Evolutionary conservation across 2,113 vertebrate genomes (phyloP).

Genomic region (Barbus barbus): DNA sequence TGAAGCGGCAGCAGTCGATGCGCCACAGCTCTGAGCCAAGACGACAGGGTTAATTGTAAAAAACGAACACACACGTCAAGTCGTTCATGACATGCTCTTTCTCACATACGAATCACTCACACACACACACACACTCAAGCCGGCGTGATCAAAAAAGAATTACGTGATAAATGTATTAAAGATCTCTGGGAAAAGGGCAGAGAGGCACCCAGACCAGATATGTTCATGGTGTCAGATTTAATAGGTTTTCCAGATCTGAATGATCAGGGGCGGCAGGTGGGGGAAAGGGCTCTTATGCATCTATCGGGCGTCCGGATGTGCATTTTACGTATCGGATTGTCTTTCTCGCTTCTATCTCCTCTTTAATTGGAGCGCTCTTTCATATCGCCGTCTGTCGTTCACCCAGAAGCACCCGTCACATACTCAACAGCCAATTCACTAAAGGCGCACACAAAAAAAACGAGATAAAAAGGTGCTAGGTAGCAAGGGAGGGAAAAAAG

Average conservation of each 20-base stretch:
- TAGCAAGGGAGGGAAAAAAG: background rate
- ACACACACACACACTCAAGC: background rate
- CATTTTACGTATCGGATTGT: slow-evolving; percentile 16
- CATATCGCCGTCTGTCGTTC: slow-evolving; percentile 17
- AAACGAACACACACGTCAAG: slow-evolving; percentile 3
- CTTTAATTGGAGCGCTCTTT: slow-evolving; percentile 33
- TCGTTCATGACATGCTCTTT: background rate
- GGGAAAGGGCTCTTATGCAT: background rate
- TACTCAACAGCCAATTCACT: background rate
- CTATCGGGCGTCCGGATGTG: background rate
- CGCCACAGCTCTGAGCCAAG: slow-evolving; percentile 25
- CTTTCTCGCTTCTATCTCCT: background rate
- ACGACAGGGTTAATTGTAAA: slow-evolving; percentile 38
- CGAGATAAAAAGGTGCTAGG: slow-evolving; percentile 12
- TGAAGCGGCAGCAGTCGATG: background rate
- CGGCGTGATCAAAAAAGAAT: background rate
- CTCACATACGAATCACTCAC: slow-evolving; percentile 6
- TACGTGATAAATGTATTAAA: slow-evolving; percentile 17
- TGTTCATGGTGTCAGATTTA: slow-evolving; percentile 19
- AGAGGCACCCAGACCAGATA: slow-evolving; percentile 33
- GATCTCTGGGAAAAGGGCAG: background rate
- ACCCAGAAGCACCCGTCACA: background rate
- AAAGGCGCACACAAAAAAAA: background rate
- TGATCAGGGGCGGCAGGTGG: background rate
- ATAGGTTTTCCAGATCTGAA: slow-evolving; percentile 29